Evolutionary conservation across 2,888 invertebrate genomes (phyloP), one percentile per base, ranked within the genome.

Genomic region (Diarsia dahlii): DNA sequence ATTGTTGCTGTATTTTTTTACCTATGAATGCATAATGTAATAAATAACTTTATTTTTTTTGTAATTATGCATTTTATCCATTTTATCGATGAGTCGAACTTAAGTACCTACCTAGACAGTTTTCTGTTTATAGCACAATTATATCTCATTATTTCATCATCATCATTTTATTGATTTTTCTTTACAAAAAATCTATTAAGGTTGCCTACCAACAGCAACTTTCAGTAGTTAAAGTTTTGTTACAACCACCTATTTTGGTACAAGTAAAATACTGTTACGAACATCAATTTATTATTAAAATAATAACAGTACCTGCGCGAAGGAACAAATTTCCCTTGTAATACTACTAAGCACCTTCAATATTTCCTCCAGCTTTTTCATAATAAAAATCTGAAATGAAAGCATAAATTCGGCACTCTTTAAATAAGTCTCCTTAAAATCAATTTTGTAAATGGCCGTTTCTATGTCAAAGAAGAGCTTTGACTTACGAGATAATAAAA

Each of bases 391-490:
- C 46, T 54, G 52, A 79, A 84, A 52, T 34, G 58, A 73, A 72
- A 72, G 73, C 46, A 72, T 65, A 67, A 81, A 81, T 69, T 70
- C 20, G 20, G 34, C 60, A 34, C 34, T 85, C 18, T 64, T 48
- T 66, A 58, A 63, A 60, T 52, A 56, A 64, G 54, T 71, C 54
- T 63, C 58, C 82, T 75, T 76, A 75, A 75, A 81, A 85, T 85
- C 66, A 76, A 85, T 85, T 81, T 82, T 67, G 52, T 81, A 81
- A 81, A 82, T 85, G 85, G 76, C 70, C 58, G 34, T 71, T 68
- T 67, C 34, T 20, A 60, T 76, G 70, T 76, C 82, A 81, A 76
- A 75, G 39, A 45, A 6, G 56, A 67, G 50, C 76, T 75, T 75
- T 81, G 48, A 60, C 63, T 63, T 52, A n/a, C 18, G 15, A 71